Base-by-base conservation (phyloP, 2,888 invertebrate genomes). In the Drosophila bunnanda region DNA sequence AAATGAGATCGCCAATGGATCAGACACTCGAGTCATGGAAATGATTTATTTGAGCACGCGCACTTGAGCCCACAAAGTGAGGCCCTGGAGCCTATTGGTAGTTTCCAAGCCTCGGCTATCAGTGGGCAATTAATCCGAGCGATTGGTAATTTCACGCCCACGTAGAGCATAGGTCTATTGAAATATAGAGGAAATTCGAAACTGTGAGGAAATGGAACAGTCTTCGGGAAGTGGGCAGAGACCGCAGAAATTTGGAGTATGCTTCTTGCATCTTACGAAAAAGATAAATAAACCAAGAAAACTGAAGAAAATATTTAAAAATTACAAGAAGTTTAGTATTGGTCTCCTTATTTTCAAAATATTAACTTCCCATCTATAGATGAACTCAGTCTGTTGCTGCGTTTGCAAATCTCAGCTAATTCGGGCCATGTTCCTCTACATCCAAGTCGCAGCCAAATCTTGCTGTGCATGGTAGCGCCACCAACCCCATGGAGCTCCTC, bases 21-120 rank as follows among this genome's bases (percentile, higher is more conserved):
- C 72, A 55, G 59, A 58, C 43, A 69, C 69, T 68, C 56, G 65
- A 73, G 84, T 80, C 84, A 78, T 36, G 70, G 65, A 82, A 90
- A 91, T 91, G 91, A 91, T 91, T 91, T 91, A 91, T 91, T 91
- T 91, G 90, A 90, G 90, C 91, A 91, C 91, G 91, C 90, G 90
- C 80, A 80, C 79, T 76, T 65, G 64, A 60, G 52, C 38, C 75
- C 60, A 50, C 75, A 61, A 56, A 68, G 34, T 41, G 65, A 65
- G 60, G 25, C 62, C 59, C 73, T 20, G 43, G 9, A 46, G 56
- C 30, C 38, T 17, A 12, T 28, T 32, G 55, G 53, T 43, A 46
- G 73, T 39, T 50, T 34, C 7, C 17, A 58, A 65, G 44, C 48
- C 59, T 70, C 58, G 76, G 67, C 81, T 88, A 85, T 85, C 81